These are phyloP conservation scores for Rambutsinella grinnellia DNA, from an alignment of 2,888 invertebrate species.

Conservation along the genomic window DNA sequence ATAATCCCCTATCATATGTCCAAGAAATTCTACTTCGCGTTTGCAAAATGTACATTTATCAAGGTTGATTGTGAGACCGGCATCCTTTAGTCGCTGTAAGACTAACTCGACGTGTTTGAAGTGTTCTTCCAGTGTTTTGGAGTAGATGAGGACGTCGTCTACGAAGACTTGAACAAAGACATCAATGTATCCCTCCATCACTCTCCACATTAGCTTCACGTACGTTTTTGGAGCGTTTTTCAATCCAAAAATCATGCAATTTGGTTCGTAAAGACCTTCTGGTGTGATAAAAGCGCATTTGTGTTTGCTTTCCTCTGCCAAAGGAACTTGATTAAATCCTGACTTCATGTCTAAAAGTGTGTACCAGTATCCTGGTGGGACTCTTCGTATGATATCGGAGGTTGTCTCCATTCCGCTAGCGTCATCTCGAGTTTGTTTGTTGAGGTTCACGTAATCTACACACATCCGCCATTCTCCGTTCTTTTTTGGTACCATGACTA, in stretches of 20 bases:
- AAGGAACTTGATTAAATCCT: conserved; percentile 44
- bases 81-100: conserved; percentile 54
- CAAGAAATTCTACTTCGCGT: conserved; percentile 52
- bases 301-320: conserved; percentile 29
- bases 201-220: conserved; percentile 34
- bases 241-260: conserved; percentile 48
- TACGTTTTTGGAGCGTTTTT: conserved; percentile 43
- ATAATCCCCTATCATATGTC: conserved; percentile 46
- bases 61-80: conserved; percentile 59
- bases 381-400: conserved; percentile 16
- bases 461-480: conserved; percentile 15
- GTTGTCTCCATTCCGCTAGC: conserved; percentile 30
- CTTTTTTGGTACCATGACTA: conserved; percentile 37
- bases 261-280: conserved; percentile 23
- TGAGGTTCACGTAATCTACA: conserved; percentile 30
- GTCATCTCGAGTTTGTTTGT: conserved; percentile 27
- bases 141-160: conserved; percentile 50
- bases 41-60: conserved; percentile 55
- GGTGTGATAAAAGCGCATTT: conserved; percentile 33
- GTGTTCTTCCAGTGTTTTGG: conserved; percentile 41
- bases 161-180: conserved; percentile 28
- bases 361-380: conserved; percentile 39
- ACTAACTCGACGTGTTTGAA: conserved; percentile 52
- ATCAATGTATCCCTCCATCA: conserved; percentile 24
- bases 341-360: conserved; percentile 36